Evolutionary conservation across 2,797 vertebrate species (phyloP).

Genomic region (Acipenser transmontanus): DNA sequence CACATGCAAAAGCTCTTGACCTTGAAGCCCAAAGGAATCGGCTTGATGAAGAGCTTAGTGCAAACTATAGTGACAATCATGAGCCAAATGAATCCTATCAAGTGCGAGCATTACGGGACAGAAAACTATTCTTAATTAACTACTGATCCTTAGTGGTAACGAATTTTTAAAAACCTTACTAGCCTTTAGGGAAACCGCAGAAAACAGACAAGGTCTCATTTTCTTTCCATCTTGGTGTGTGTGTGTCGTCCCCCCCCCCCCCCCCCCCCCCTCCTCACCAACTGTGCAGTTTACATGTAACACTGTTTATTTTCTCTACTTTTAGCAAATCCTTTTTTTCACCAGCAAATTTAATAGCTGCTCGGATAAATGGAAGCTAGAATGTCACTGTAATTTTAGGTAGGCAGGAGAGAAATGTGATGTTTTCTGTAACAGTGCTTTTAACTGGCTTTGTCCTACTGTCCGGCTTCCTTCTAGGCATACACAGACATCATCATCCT

Average conservation of each 20-base stretch:
- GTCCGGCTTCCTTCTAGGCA: conserved; percentile 57
- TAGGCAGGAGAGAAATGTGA: too few relatives aligned
- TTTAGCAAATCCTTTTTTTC: too few relatives aligned
- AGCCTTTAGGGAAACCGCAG: conserved; percentile 48
- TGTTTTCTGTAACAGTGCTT: too few relatives aligned
- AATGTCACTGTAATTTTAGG: too few relatives aligned
- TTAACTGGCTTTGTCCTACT: background rate
- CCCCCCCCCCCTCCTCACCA: background rate
- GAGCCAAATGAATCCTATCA: conserved; percentile 75
- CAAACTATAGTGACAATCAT: conserved; percentile 60
- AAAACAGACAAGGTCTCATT: conserved; percentile 46
- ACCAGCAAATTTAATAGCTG: too few relatives aligned
- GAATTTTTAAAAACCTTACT: conserved; percentile 50
- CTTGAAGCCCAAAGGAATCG: conserved; percentile 57
- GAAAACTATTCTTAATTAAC: conserved; percentile 74
- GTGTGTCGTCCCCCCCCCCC: background rate
- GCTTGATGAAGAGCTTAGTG: conserved; percentile 67
- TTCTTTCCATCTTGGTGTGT: conserved; percentile 31
- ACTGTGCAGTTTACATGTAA: background rate
- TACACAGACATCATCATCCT: conserved; percentile 80
- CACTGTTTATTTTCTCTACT: background rate
- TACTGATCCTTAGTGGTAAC: conserved; percentile 62
- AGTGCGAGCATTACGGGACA: conserved; percentile 65
- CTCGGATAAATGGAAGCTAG: too few relatives aligned
- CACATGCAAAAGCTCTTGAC: conserved; percentile 55